A percentile compares a stretch with the other conserved stretches of the same genome.
phyloP scores from a whole-genome alignment of 2,797 vertebrate genomes.

The Poecilia gillii region DNA sequence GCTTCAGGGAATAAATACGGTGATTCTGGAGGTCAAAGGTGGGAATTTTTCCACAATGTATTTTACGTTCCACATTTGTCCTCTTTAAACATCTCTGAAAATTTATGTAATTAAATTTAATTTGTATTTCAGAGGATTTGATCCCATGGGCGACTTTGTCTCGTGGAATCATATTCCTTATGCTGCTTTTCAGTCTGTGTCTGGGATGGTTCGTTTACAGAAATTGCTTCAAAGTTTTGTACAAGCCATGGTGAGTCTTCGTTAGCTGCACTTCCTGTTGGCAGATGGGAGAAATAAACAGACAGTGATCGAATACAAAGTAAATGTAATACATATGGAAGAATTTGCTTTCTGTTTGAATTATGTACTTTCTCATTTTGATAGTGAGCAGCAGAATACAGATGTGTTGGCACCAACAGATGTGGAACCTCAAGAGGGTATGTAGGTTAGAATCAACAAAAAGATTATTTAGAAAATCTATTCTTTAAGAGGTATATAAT shows the following conservation, averaged over 20 bases:
- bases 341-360: no score
- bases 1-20: neutral
- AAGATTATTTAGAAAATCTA: neutral
- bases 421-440: neutral
- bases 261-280: no score
- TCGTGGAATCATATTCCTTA: neutral
- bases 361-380: no score
- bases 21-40: neutral
- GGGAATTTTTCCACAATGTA: neutral
- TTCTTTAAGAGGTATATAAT: neutral
- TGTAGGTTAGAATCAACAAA: neutral
- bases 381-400: neutral
- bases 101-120: neutral
- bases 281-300: no score
- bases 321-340: no score
- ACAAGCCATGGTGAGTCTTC: no score
- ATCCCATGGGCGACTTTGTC: neutral
- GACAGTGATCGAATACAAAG: no score
- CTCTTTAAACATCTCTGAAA: neutral
- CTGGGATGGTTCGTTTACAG: no score
- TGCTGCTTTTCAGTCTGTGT: no score
- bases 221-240: no score
- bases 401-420: neutral
- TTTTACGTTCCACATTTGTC: neutral
- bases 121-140: neutral